Conservation (phyloP, 2,797 vertebrate genomes). For the Loris lydekkerianus region DNA sequence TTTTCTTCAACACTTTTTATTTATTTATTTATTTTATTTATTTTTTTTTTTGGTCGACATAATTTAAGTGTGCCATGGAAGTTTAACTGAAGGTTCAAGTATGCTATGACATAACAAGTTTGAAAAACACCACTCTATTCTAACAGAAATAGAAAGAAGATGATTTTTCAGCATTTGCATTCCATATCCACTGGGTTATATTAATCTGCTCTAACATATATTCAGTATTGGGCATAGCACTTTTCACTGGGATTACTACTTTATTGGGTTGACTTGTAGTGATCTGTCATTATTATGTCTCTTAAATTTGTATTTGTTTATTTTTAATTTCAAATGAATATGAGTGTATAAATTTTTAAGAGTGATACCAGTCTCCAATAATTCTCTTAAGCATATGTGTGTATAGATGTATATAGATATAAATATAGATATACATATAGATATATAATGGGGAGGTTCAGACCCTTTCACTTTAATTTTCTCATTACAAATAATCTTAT, state of each 20-base stretch:
- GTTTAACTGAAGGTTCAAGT: no score
- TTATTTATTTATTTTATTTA: no score
- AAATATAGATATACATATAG: no score
- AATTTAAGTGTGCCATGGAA: no score
- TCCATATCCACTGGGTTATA: neutral
- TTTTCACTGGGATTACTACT: neutral
- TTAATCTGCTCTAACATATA: neutral
- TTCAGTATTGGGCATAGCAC: neutral
- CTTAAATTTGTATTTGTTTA: neutral
- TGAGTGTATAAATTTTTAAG: no score
- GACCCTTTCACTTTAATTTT: neutral
- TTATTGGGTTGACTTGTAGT: neutral
- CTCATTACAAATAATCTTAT: neutral
- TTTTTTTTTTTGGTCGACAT: no score
- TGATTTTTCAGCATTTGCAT: neutral
- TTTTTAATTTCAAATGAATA: no score
- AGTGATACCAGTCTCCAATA: no score
- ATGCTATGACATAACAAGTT: no score
- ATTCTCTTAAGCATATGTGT: no score
- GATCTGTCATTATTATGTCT: neutral
- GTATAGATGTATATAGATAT: no score
- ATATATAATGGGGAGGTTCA: neutral
- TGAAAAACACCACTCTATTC: neutral
- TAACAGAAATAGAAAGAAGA: neutral
- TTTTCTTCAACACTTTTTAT: no score